These are phyloP conservation scores for Eilema depressum DNA, from an alignment of 2,888 invertebrate genomes.

Conservation along the genomic window DNA sequence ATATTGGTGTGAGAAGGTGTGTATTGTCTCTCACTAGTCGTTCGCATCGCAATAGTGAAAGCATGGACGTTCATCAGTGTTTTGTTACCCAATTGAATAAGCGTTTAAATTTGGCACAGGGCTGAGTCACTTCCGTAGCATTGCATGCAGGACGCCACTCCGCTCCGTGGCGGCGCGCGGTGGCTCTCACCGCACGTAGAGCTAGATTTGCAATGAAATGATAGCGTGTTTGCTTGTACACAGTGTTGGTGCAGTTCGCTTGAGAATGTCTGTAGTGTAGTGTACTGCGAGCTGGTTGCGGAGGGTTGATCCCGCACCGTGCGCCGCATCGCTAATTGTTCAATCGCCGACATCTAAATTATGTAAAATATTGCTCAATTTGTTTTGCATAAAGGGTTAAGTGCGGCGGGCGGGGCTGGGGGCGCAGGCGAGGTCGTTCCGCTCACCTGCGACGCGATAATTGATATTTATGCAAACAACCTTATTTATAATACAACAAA, in stretches of 20 bases:
- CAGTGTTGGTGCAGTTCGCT: neutral
- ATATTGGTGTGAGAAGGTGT: no score
- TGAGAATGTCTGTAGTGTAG: neutral
- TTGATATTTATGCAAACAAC: slow-evolving; percentile 39
- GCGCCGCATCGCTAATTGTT: neutral
- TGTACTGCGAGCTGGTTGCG: neutral
- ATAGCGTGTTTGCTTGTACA: neutral
- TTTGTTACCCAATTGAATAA: neutral
- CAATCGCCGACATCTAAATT: slow-evolving; percentile 1
- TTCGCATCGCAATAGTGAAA: no score
- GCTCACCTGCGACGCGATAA: slow-evolving; percentile 34
- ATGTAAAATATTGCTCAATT: slow-evolving; percentile 27
- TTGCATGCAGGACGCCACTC: no score
- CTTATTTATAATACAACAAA: slow-evolving; percentile 33
- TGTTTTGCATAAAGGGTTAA: slow-evolving; percentile 30
- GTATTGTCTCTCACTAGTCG: no score
- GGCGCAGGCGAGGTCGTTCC: slow-evolving; percentile 3
- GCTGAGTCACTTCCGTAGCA: neutral
- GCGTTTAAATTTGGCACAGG: neutral
- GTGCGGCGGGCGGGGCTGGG: neutral
- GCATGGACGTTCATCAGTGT: neutral
- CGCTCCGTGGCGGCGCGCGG: neutral
- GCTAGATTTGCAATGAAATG: neutral
- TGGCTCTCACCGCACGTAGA: neutral
- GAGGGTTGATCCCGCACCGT: no score